These are phyloP conservation scores for Vanessa atalanta DNA, from an alignment of 1,140 invertebrate species.

Conservation along the genomic window DNA sequence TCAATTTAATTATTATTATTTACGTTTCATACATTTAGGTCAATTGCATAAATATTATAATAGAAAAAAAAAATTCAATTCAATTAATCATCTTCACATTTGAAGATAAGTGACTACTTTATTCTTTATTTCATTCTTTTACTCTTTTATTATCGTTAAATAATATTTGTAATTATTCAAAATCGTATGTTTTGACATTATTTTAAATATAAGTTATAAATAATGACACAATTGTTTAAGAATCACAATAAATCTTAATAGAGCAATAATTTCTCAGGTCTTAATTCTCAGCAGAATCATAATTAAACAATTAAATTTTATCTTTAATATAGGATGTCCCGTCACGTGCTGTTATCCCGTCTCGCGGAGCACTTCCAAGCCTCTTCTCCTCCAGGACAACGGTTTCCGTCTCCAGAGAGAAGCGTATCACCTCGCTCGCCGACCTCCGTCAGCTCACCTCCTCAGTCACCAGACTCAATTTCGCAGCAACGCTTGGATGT, in stretches of 20 bases:
- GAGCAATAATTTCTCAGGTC: too few relatives aligned
- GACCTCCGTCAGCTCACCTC: slow-evolving; percentile 57
- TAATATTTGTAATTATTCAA: too few relatives aligned
- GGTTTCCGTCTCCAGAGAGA: slow-evolving; percentile 68
- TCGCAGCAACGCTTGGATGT: slow-evolving; percentile 58
- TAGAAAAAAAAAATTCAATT: not conserved
- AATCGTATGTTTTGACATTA: too few relatives aligned
- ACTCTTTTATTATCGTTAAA: too few relatives aligned
- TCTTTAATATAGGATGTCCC: slow-evolving; percentile 60
- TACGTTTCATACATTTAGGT: slow-evolving; percentile 4
- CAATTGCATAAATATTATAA: slow-evolving; percentile 1
- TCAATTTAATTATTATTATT: slow-evolving; percentile 2
- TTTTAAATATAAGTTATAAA: too few relatives aligned
- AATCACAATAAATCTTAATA: too few relatives aligned
- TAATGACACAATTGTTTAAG: too few relatives aligned
- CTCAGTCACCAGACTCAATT: slow-evolving; percentile 62
- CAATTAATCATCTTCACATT: slow-evolving; percentile 1
- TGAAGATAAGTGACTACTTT: not conserved
- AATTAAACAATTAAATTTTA: not conserved
- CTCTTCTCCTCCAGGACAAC: slow-evolving; percentile 62
- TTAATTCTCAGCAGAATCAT: too few relatives aligned
- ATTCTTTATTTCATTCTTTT: not conserved
- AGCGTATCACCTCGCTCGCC: slow-evolving; percentile 63
- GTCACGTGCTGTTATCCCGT: slow-evolving; percentile 70
- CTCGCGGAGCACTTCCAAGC: slow-evolving; percentile 73